A percentile compares a stretch with the other conserved stretches of the same genome.
phyloP scores from a whole-genome alignment of 2,888 invertebrate species.

The Conomelus anceps region DNA sequence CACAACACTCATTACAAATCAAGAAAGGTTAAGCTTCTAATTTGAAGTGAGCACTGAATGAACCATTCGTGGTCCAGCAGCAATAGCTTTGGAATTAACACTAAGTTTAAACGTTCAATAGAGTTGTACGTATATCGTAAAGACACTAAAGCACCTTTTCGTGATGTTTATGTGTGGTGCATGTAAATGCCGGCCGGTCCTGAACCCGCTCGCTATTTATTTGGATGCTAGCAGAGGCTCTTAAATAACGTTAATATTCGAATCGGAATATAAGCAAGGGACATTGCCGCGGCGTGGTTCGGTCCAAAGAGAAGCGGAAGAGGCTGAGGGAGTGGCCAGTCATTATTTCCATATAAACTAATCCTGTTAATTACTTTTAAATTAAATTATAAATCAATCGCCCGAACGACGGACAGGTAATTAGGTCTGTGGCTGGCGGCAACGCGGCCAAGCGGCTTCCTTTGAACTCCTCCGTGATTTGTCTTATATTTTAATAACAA shows the following conservation, averaged over 20 bases:
- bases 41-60: neutral
- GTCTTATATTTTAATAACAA: conserved; percentile 18
- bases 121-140: neutral
- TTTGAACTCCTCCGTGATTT: conserved; percentile 9
- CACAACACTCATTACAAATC: neutral
- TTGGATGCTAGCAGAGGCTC: neutral
- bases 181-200: neutral
- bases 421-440: conserved; percentile 3
- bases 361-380: conserved; percentile 35
- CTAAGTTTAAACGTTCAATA: neutral
- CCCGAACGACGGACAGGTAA: conserved; percentile 16
- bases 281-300: neutral
- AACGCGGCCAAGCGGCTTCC: neutral
- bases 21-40: neutral
- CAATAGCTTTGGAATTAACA: neutral
- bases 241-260: neutral
- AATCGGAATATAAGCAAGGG: neutral
- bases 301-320: neutral
- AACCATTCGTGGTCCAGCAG: neutral
- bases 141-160: neutral
- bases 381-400: conserved; percentile 37
- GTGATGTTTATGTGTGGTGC: neutral
- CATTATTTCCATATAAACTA: conserved; percentile 26
- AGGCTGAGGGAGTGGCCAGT: conserved; percentile 8
- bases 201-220: neutral